Conservation (phyloP, 2,888 invertebrate species). For the Drosophila limbata region DNA sequence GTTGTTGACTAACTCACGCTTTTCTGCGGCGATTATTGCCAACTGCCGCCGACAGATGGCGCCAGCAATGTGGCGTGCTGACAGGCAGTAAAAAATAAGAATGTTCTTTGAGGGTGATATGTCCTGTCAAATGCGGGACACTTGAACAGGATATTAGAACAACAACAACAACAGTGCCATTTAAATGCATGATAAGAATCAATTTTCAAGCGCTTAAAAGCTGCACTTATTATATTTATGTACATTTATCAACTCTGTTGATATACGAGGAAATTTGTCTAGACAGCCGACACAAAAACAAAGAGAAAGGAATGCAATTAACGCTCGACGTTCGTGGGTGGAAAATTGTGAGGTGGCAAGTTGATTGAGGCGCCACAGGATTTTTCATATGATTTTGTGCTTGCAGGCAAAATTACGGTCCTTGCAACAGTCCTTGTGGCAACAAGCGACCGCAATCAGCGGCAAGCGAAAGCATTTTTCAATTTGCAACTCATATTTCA, state of each 20-base stretch:
- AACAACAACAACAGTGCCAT: slow-evolving; percentile 43
- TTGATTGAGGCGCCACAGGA: slow-evolving; percentile 37
- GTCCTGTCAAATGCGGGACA: slow-evolving; percentile 22
- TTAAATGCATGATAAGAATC: slow-evolving; percentile 53
- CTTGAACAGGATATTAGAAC: slow-evolving; percentile 71
- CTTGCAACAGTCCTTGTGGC: slow-evolving; percentile 11
- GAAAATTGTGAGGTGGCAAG: slow-evolving; percentile 28
- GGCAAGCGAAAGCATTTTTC: slow-evolving; percentile 57
- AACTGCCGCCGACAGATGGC: slow-evolving; percentile 57
- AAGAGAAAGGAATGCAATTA: slow-evolving; percentile 48
- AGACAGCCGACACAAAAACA: slow-evolving; percentile 46
- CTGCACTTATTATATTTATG: slow-evolving; percentile 7
- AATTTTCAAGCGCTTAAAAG: slow-evolving; percentile 39
- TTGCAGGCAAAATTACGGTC: slow-evolving; percentile 22
- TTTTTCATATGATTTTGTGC: slow-evolving; percentile 5
- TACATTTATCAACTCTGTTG: slow-evolving; percentile 40
- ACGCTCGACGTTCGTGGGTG: slow-evolving; percentile 19
- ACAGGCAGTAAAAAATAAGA: slow-evolving; percentile 41
- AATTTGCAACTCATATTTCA: slow-evolving; percentile 67
- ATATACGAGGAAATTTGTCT: slow-evolving; percentile 63
- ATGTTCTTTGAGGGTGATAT: background rate
- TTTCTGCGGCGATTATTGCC: slow-evolving; percentile 38
- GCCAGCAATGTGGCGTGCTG: slow-evolving; percentile 46
- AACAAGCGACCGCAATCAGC: slow-evolving; percentile 53
- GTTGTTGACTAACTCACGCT: slow-evolving; percentile 53